Evolutionary conservation across 2,113 vertebrate species (phyloP).

Genomic region (Siniperca chuatsi): DNA sequence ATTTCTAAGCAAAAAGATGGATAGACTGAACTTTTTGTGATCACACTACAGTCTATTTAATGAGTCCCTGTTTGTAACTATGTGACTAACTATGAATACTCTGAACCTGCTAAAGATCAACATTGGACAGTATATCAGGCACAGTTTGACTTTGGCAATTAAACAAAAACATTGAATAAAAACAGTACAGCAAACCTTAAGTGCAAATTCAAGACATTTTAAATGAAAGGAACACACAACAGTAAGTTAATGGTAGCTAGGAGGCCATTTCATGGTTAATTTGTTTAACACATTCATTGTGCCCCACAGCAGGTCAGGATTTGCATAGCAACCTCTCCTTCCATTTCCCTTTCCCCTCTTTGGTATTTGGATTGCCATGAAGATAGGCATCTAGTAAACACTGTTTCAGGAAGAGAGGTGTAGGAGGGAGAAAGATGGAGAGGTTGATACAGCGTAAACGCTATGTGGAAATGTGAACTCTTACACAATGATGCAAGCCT

Average conservation of each 20-base stretch:
- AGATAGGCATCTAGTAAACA: constrained; percentile 76
- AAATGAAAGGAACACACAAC: not conserved
- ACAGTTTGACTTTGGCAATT: not conserved
- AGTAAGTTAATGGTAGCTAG: not conserved
- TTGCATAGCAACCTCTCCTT: constrained; percentile 76
- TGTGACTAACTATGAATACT: not conserved
- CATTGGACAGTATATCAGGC: not conserved
- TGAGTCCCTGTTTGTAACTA: not conserved
- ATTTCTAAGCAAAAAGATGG: not conserved
- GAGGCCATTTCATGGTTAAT: constrained; percentile 49
- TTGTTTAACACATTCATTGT: constrained; percentile 73
- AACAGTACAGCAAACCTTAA: not conserved
- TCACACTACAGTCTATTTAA: not conserved
- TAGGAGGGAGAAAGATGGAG: constrained; percentile 39
- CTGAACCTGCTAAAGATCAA: not conserved
- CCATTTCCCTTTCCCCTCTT: constrained; percentile 64
- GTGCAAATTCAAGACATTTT: not conserved
- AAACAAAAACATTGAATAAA: not conserved
- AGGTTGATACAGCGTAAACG: not conserved
- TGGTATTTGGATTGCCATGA: constrained; percentile 63
- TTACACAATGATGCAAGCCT: not conserved
- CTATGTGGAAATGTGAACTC: constrained; percentile 8
- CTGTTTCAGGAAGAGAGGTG: constrained; percentile 67
- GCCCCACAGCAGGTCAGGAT: constrained; percentile 60
- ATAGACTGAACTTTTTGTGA: not conserved